These are phyloP conservation scores for Oreohelix idahoensis DNA, from an alignment of 1,140 invertebrate genomes.

Conservation along the genomic window DNA sequence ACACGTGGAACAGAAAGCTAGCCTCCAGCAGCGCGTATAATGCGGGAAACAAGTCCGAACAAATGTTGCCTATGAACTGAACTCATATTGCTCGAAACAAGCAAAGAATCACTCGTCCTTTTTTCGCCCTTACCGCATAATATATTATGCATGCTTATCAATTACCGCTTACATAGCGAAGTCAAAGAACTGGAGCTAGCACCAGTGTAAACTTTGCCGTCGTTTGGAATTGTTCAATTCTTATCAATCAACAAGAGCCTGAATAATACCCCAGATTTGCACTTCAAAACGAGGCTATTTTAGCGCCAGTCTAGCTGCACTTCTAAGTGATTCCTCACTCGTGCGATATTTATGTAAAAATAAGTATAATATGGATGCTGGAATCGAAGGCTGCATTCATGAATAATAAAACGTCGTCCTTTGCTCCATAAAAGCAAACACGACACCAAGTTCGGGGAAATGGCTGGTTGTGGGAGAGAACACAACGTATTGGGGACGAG, in stretches of 20 bases:
- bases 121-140: too few species aligned
- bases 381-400: constrained; percentile 19
- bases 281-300: constrained; percentile 22
- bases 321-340: not conserved
- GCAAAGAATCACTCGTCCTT: too few species aligned
- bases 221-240: constrained; percentile 22
- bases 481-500: not conserved
- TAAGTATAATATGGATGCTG: constrained; percentile 35
- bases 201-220: not conserved
- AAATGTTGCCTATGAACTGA: too few species aligned
- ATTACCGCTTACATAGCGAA: constrained; percentile 15
- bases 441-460: not conserved
- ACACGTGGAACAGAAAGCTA: too few species aligned
- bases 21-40: too few species aligned
- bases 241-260: constrained; percentile 32
- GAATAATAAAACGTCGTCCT: constrained; percentile 23
- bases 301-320: not conserved
- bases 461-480: not conserved
- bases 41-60: too few species aligned
- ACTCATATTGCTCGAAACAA: too few species aligned
- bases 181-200: not conserved
- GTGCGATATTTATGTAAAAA: constrained; percentile 33
- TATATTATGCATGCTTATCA: constrained; percentile 33
- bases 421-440: constrained; percentile 15
- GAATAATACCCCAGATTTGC: constrained; percentile 34